Conservation (phyloP, 2,888 invertebrate genomes). For the Fragum whitleyi region DNA sequence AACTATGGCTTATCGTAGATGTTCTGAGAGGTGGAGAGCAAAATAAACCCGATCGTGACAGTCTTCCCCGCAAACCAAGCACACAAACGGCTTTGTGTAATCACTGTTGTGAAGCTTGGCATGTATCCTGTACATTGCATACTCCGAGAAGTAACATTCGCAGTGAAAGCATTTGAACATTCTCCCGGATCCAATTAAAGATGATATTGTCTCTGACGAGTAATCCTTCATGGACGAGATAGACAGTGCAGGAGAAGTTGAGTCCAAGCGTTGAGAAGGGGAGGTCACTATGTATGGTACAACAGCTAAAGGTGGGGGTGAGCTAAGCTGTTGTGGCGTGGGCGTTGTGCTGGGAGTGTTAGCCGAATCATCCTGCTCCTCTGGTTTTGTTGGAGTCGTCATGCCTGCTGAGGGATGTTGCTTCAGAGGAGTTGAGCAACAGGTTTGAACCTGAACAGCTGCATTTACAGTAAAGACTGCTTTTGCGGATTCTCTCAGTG, state of each 20-base stretch:
- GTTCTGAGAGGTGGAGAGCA: constrained; percentile 77
- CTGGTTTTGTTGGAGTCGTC: constrained; percentile 11
- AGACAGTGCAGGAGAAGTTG: constrained; percentile 64
- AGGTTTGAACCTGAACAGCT: constrained; percentile 73
- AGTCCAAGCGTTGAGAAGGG: constrained; percentile 58
- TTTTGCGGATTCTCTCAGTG: constrained; percentile 31
- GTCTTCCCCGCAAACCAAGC: constrained; percentile 78
- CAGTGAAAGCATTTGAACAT: constrained; percentile 80
- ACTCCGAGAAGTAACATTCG: constrained; percentile 80
- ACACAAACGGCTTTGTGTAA: constrained; percentile 72
- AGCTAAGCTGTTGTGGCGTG: constrained; percentile 35
- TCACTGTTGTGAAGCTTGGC: constrained; percentile 76
- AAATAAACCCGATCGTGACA: constrained; percentile 80
- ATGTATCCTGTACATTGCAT: constrained; percentile 80
- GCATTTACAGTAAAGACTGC: constrained; percentile 36
- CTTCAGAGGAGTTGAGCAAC: constrained; percentile 59
- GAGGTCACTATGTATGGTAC: constrained; percentile 64
- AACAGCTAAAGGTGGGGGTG: constrained; percentile 58
- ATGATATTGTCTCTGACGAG: constrained; percentile 74
- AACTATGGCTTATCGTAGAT: constrained; percentile 68
- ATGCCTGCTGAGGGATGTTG: constrained; percentile 28
- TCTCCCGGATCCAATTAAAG: constrained; percentile 73
- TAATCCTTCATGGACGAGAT: constrained; percentile 66
- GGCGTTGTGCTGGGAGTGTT: constrained; percentile 42
- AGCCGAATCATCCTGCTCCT: background rate